phyloP scores from a whole-genome alignment of 2,888 invertebrate species.

The Pseudeuparius sepicola region DNA sequence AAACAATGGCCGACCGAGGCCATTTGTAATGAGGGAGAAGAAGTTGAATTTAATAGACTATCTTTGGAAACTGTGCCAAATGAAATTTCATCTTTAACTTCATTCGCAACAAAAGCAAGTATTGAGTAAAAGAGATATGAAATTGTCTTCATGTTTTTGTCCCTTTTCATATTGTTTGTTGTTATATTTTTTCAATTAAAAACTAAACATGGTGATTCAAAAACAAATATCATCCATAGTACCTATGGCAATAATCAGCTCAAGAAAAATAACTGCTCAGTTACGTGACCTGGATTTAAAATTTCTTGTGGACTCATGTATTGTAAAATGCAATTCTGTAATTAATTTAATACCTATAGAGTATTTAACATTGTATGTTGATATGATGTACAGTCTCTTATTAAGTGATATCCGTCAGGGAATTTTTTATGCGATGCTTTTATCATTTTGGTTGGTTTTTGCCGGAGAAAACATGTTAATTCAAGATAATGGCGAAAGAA shows the following conservation, averaged over 20 bases:
- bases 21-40: constrained; percentile 62
- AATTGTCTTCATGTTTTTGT: no score
- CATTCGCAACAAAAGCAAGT: constrained; percentile 74
- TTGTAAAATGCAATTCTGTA: no score
- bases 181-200: no score
- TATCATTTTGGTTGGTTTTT: constrained; percentile 98
- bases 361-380: constrained; percentile 77
- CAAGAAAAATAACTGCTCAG: no score
- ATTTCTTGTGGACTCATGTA: no score
- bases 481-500: constrained; percentile 71
- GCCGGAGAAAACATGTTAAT: constrained; percentile 94
- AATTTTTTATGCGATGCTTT: constrained; percentile 86
- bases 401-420: constrained; percentile 94
- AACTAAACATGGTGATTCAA: no score
- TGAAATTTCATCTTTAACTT: constrained; percentile 83
- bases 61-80: constrained; percentile 68
- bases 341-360: constrained; percentile 92
- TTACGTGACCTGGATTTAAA: no score
- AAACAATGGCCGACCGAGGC: constrained; percentile 80
- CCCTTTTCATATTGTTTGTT: no score
- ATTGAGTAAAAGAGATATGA: no score
- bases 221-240: no score
- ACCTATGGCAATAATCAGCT: no score
- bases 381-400: constrained; percentile 93
- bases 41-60: constrained; percentile 79